phyloP scores from a whole-genome alignment of 1,140 invertebrate genomes.

The Teleopsis dalmanni region DNA sequence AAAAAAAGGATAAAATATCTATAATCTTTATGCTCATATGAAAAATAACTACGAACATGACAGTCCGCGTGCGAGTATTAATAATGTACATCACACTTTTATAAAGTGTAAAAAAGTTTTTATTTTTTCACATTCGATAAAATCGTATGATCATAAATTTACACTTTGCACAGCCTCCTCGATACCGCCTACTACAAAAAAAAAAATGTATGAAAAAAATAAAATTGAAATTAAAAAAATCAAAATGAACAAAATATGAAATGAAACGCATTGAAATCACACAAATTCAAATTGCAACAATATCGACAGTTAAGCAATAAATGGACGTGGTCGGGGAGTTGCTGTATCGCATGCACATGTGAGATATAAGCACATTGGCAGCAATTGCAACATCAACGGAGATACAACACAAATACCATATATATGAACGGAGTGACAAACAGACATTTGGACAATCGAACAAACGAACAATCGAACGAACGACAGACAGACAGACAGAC shows the following conservation, averaged over 20 bases:
- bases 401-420: too few relatives aligned
- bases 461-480: too few relatives aligned
- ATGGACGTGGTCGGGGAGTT: background rate
- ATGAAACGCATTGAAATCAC: background rate
- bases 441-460: too few relatives aligned
- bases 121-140: constrained; percentile 42
- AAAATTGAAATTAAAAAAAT: background rate
- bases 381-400: too few relatives aligned
- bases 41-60: constrained; percentile 43
- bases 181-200: constrained; percentile 28
- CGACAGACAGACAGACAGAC: too few relatives aligned
- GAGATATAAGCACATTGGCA: too few relatives aligned
- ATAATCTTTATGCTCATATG: too few relatives aligned
- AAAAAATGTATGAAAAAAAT: background rate
- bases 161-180: constrained; percentile 44
- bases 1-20: too few relatives aligned
- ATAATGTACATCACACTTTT: constrained; percentile 22
- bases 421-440: too few relatives aligned
- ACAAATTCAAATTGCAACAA: background rate
- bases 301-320: background rate
- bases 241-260: background rate
- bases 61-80: constrained; percentile 41
- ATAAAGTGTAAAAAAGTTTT: constrained; percentile 41
- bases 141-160: constrained; percentile 45
- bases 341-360: background rate